Conservation (phyloP, 2,113 vertebrate species). For the Smithornis capensis region DNA sequence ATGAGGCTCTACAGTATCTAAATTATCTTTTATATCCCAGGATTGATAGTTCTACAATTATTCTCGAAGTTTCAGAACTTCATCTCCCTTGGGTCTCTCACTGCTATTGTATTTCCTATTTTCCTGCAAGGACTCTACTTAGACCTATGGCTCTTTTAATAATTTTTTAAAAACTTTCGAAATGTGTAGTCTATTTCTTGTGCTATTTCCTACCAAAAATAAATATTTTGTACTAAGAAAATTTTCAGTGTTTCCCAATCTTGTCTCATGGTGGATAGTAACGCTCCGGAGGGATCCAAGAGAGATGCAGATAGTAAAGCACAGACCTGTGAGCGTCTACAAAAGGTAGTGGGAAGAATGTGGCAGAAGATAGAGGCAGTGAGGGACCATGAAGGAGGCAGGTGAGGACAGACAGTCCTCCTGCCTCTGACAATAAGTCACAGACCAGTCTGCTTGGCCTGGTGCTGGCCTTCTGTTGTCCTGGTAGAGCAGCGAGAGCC, state of each 20-base stretch:
- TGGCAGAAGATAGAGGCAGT: neutral
- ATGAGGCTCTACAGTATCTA: neutral
- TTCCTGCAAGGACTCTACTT: neutral
- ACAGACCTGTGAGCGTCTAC: neutral
- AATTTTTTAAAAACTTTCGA: neutral
- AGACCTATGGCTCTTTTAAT: neutral
- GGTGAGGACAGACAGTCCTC: neutral
- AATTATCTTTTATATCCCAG: conserved; percentile 36
- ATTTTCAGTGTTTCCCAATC: neutral
- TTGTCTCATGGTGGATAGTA: neutral
- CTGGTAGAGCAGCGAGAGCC: neutral
- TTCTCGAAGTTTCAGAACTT: conserved; percentile 51
- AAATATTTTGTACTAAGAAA: neutral
- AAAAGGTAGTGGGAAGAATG: neutral
- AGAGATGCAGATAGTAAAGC: neutral
- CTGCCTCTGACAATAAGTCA: neutral
- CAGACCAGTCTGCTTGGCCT: neutral
- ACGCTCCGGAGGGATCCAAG: neutral
- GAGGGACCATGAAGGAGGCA: neutral
- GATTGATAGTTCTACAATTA: conserved; percentile 48
- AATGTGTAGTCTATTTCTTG: neutral
- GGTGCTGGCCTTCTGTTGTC: neutral
- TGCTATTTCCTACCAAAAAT: neutral
- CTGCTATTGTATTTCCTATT: neutral
- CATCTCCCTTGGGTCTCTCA: conserved; percentile 1